phyloP scores from a whole-genome alignment of 2,888 invertebrate genomes.

The Eugnorisma glareosa region DNA sequence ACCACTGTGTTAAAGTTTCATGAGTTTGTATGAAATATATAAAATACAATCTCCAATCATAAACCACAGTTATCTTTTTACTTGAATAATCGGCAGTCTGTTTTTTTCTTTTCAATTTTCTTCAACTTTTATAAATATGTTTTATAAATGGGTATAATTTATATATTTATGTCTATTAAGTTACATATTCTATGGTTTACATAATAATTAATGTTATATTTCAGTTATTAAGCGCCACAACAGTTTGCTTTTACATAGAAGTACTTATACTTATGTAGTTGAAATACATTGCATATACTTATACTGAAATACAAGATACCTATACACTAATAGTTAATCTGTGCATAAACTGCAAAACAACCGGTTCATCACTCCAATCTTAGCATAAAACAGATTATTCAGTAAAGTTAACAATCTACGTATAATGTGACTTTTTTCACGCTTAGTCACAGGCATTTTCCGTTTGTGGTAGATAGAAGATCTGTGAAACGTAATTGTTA shows the following conservation, averaged over 20 bases:
- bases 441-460: slow-evolving; percentile 50
- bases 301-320: not conserved
- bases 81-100: not conserved
- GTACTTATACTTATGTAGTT: not conserved
- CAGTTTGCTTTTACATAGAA: not conserved
- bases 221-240: not conserved
- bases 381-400: slow-evolving; percentile 15
- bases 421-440: slow-evolving; percentile 44
- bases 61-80: not conserved
- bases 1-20: slow-evolving; percentile 15
- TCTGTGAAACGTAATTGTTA: slow-evolving; percentile 53
- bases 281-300: not conserved
- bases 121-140: not conserved
- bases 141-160: not conserved
- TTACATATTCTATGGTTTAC: not conserved
- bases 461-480: slow-evolving; percentile 44
- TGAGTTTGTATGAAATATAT: slow-evolving; percentile 7
- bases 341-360: not conserved
- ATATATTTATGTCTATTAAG: not conserved
- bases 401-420: slow-evolving; percentile 30
- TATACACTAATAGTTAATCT: too few species aligned
- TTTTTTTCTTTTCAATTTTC: too few species aligned
- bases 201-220: not conserved
- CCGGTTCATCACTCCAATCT: not conserved
- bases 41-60: not conserved